These are phyloP conservation scores for Steatocranus sp. DNA, from an alignment of 2,797 vertebrate genomes.

Conservation along the genomic window DNA sequence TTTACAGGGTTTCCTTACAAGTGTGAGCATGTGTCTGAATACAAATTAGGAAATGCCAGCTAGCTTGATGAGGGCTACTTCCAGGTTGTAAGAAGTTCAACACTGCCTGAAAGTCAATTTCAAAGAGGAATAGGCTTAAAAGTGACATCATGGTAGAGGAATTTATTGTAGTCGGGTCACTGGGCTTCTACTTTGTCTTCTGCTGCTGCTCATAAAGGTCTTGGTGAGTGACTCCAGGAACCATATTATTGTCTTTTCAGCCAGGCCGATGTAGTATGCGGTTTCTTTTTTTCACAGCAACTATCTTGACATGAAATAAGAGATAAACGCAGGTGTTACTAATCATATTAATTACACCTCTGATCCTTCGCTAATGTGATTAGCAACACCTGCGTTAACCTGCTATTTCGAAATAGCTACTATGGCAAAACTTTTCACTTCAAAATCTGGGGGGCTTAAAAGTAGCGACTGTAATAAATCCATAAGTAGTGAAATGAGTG, in stretches of 20 bases:
- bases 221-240: not conserved
- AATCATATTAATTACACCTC: not conserved
- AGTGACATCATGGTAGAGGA: constrained; percentile 43
- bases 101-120: constrained; percentile 1
- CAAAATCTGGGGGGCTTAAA: not conserved
- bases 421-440: not conserved
- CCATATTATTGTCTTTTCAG: not conserved
- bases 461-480: not conserved
- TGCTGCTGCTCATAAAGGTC: not conserved
- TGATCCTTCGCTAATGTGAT: not conserved
- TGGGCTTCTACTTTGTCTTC: not conserved
- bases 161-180: constrained; percentile 37
- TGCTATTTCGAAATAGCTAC: not conserved
- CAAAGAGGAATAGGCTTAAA: constrained; percentile 8
- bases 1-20: not conserved
- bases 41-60: not conserved
- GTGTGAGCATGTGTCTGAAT: not conserved
- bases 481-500: not conserved
- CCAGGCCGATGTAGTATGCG: not conserved
- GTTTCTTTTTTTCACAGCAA: not conserved
- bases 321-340: not conserved
- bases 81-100: not conserved
- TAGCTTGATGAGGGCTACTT: not conserved
- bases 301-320: not conserved
- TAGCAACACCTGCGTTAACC: not conserved